Evolutionary conservation across 2,888 invertebrate genomes (phyloP), one percentile per base, ranked within the genome.

Genomic region (Ganaspis brasiliensis): DNA sequence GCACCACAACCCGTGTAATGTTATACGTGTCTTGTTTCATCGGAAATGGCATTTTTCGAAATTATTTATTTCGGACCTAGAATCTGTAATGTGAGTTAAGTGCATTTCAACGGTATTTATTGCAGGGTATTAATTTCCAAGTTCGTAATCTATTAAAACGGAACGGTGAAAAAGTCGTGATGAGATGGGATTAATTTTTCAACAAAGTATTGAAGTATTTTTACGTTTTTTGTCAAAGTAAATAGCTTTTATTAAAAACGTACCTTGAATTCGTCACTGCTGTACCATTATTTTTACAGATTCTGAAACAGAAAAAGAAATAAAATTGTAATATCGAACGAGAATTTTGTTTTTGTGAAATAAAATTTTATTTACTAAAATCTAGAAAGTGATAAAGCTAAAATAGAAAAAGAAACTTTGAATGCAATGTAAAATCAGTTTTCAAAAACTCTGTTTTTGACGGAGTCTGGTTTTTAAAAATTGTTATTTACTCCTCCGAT

Each of bases 11-110:
- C 45, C 67, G 3, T 45, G 67, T 67, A 67, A 67, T 37, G 40
- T 45, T 24, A 67, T 67, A 67, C 67, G 67, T 67, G 67, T 67
- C 67, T 67, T 67, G 67, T 67, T 67, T 67, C 67, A 26, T 67
- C 67, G 67, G 67, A 67, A 67, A 67, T 67, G 45, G 45, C 24
- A 67, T 45, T 45, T 67, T 67, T 67, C 40, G 9, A 67, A 67
- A 67, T 67, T 45, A 67, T 67, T 67, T 14, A 45, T 67, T 67
- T 67, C 24, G 67, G 45, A 1, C 21, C n/a, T 10, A 45, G 67
- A 26, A 40, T 67, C 4, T 45, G 21, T 14, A 45, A 67, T 67
- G 14, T 12, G n/a, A 40, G 24, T 45, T 40, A 67, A 67, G 67
- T n/a, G 24, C 67, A 45, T 67, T 67, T 24, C 10, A 8, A 45